Conservation (phyloP, 1,140 invertebrate species). For the Macrobrachium rosenbergii region DNA sequence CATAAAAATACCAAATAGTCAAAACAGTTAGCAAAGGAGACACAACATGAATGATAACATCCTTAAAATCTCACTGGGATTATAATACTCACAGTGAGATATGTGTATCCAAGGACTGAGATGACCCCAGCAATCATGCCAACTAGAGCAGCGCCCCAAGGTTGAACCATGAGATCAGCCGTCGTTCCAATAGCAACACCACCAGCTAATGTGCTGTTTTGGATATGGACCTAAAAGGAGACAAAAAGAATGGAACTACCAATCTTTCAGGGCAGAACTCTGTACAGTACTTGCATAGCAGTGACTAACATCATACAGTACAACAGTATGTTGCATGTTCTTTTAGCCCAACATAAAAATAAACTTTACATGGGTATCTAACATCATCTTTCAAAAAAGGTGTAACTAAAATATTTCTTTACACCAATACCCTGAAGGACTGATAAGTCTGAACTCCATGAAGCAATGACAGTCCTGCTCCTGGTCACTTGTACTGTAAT, state of each 20-base stretch:
- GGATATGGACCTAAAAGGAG: slow-evolving; percentile 78
- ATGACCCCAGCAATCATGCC: slow-evolving; percentile 85
- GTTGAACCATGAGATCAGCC: slow-evolving; percentile 86
- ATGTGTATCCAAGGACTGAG: slow-evolving; percentile 88
- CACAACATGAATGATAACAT: background rate
- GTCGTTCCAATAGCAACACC: slow-evolving; percentile 77
- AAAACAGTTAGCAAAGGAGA: background rate
- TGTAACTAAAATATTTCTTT: too few species aligned
- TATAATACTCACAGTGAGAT: slow-evolving; percentile 79
- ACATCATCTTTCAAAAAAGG: too few species aligned
- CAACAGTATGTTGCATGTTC: too few species aligned
- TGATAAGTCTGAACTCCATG: too few species aligned
- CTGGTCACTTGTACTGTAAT: too few species aligned
- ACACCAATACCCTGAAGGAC: too few species aligned
- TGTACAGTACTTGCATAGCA: background rate
- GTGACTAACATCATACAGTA: too few species aligned
- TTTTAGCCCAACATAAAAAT: too few species aligned
- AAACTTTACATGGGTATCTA: too few species aligned
- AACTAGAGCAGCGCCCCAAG: slow-evolving; percentile 86
- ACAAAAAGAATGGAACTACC: background rate
- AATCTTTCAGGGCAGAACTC: background rate
- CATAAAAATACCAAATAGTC: background rate
- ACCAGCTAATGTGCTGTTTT: slow-evolving; percentile 89
- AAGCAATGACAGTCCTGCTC: too few species aligned
- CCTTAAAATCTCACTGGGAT: background rate